These are phyloP conservation scores for Tenthredo livida DNA, from an alignment of 2,888 invertebrate genomes.

Conservation along the genomic window DNA sequence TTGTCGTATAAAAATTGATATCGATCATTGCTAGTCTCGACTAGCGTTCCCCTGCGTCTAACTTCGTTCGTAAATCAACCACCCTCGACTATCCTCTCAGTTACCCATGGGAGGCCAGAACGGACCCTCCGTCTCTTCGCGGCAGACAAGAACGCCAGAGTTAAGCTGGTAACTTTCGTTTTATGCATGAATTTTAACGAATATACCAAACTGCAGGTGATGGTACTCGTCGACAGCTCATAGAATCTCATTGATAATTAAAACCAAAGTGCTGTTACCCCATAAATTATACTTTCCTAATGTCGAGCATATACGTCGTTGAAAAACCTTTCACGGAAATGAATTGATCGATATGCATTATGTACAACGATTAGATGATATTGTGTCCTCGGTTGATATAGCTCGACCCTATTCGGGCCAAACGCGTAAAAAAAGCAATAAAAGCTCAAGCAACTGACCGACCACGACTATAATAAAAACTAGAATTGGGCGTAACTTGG, in stretches of 20 bases:
- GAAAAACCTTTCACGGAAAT: neutral
- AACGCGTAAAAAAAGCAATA: neutral
- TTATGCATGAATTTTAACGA: conserved; percentile 63
- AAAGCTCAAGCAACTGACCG: neutral
- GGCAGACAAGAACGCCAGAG: conserved; percentile 29
- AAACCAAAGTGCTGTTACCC: neutral
- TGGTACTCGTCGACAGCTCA: neutral
- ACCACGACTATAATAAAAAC: conserved; percentile 15
- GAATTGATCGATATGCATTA: neutral
- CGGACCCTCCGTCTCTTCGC: conserved; percentile 56
- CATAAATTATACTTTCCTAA: neutral
- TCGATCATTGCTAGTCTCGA: conserved; percentile 52
- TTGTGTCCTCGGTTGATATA: neutral
- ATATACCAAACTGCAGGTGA: conserved; percentile 13
- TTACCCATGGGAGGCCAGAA: conserved; percentile 57
- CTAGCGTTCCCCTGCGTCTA: conserved; percentile 55
- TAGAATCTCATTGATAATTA: conserved; percentile 27
- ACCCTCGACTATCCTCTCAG: conserved; percentile 55
- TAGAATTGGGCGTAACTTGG: conserved; percentile 36
- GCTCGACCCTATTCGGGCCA: neutral
- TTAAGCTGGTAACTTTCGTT: conserved; percentile 63
- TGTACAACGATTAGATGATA: neutral
- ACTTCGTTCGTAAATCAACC: conserved; percentile 70
- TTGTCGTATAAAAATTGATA: conserved; percentile 49
- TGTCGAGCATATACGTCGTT: neutral